Conservation (phyloP, 1,140 invertebrate species). For the Ephestia elutella region DNA sequence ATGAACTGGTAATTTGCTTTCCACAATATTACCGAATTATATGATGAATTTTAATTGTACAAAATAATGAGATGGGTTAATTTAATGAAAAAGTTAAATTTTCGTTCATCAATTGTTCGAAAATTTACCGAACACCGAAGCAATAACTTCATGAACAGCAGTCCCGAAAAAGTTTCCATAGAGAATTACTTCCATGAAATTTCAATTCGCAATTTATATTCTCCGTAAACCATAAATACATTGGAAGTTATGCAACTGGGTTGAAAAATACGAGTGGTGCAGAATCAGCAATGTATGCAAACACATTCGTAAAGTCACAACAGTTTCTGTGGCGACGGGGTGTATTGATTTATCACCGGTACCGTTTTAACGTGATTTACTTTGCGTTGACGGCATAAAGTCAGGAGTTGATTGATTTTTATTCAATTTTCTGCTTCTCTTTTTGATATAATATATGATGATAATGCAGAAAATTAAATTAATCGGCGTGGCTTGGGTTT, state of each 20-base stretch:
- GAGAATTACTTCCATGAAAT: not conserved
- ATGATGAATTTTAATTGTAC: no score
- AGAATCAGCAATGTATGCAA: not conserved
- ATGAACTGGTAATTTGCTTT: no score
- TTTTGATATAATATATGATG: no score
- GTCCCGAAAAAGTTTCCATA: not conserved
- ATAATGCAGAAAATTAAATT: no score
- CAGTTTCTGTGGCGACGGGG: not conserved
- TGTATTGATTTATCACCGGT: not conserved
- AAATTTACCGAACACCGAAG: not conserved
- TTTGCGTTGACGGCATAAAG: not conserved
- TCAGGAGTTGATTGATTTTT: no score
- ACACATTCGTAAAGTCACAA: not conserved
- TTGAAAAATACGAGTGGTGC: not conserved
- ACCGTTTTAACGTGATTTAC: not conserved
- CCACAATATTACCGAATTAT: no score
- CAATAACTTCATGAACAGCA: not conserved
- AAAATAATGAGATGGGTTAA: no score
- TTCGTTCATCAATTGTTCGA: no score
- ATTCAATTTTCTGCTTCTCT: no score
- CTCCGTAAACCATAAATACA: not conserved
- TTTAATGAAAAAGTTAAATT: no score
- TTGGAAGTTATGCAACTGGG: not conserved
- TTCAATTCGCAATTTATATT: constrained; percentile 2
- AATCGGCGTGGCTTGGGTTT: no score